These are phyloP conservation scores for Oceanodroma leucorhoa DNA, from an alignment of 2,797 vertebrate species.

Conservation along the genomic window DNA sequence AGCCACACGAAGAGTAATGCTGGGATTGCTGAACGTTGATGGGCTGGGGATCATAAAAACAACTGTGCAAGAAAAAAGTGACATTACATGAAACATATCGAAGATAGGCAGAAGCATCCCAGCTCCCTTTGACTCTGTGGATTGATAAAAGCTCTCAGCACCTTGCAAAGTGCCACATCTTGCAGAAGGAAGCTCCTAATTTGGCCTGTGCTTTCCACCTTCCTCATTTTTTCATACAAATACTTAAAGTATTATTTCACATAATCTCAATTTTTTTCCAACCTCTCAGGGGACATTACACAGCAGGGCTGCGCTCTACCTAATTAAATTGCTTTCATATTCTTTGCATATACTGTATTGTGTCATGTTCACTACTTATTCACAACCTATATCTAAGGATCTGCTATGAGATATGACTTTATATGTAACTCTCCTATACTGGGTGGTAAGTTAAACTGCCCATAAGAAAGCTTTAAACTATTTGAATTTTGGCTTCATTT, in stretches of 20 bases:
- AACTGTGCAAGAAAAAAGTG: neutral
- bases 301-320: neutral
- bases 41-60: neutral
- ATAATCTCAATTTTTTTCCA: neutral
- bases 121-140: neutral
- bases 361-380: neutral
- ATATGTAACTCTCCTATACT: neutral
- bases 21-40: neutral
- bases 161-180: neutral
- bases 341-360: neutral
- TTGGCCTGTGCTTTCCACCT: neutral
- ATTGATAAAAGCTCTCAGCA: neutral
- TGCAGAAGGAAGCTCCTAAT: neutral
- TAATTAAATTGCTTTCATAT: neutral
- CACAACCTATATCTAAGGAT: neutral
- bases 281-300: rapidly evolving
- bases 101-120: neutral
- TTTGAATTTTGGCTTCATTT: conserved; percentile 37
- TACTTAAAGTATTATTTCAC: neutral
- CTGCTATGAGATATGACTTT: neutral
- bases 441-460: neutral
- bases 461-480: neutral
- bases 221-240: neutral
- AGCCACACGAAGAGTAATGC: neutral
- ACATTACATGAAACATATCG: rapidly evolving